Conservation (phyloP, 2,888 invertebrate species). For the Elmis aenea region DNA sequence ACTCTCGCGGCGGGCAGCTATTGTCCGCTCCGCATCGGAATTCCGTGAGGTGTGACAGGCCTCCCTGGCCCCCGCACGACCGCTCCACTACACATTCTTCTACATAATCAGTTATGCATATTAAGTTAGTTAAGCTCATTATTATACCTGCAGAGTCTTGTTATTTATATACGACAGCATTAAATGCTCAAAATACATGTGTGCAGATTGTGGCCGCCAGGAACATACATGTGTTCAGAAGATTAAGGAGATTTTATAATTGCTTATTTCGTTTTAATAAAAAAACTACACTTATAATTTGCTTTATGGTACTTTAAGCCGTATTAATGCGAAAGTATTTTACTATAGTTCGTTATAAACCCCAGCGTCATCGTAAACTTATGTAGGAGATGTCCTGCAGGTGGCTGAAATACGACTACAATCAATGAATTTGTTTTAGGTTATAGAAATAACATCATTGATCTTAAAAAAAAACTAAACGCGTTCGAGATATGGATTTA, state of each 20-base stretch:
- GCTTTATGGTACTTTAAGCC: conserved; percentile 10
- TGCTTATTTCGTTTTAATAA: conserved; percentile 22
- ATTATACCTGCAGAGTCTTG: conserved; percentile 44
- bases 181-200: conserved; percentile 32
- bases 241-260: conserved; percentile 31
- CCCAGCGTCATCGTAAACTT: no score
- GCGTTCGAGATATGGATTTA: no score
- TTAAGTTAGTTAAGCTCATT: conserved; percentile 48
- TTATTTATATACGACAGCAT: conserved; percentile 43
- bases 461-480: no score
- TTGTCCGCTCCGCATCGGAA: conserved; percentile 31
- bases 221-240: conserved; percentile 26
- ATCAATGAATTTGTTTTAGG: no score
- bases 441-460: no score
- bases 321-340: conserved; percentile 10
- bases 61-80: conserved; percentile 23
- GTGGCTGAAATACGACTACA: no score
- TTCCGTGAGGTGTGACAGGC: conserved; percentile 33
- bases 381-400: no score
- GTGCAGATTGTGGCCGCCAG: conserved; percentile 13
- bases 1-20: conserved; percentile 32
- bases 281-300: conserved; percentile 12
- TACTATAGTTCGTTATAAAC: no score
- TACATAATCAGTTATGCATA: conserved; percentile 47
- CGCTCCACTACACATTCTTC: conserved; percentile 35